Conservation (phyloP, 2,113 vertebrate genomes). For the Aphyosemion australe region DNA sequence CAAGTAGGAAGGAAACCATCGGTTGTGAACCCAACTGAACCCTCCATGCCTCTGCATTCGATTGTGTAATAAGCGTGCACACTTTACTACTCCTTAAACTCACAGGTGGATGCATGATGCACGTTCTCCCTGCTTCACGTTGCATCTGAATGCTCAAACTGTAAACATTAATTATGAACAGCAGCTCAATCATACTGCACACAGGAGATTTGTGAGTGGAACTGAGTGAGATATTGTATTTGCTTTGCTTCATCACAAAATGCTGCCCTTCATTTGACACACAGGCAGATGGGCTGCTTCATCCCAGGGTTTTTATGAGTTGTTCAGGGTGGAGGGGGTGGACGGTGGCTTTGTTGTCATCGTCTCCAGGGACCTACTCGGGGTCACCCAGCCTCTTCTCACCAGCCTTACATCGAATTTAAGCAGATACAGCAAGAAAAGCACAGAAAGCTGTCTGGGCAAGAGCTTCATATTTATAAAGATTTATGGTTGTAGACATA, state of each 20-base stretch:
- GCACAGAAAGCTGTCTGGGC: conserved; percentile 22
- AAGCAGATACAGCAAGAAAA: conserved; percentile 33
- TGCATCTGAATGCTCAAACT: conserved; percentile 18
- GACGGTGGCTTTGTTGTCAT: conserved; percentile 6
- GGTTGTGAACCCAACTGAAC: conserved; percentile 39
- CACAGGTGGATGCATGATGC: not conserved
- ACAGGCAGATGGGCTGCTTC: conserved; percentile 42
- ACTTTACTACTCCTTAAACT: not conserved
- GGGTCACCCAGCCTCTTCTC: conserved; percentile 59
- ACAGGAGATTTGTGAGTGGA: conserved; percentile 11
- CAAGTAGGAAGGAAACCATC: conserved; percentile 25
- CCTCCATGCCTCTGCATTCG: conserved; percentile 31
- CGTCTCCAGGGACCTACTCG: conserved; percentile 45
- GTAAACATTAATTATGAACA: conserved; percentile 9
- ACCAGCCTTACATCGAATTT: conserved; percentile 32
- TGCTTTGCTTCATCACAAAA: conserved; percentile 28
- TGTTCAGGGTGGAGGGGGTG: not conserved
- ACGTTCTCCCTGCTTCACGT: not conserved
- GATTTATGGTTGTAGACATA: conserved; percentile 17
- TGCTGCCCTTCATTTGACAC: conserved; percentile 34
- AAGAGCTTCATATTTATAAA: not conserved
- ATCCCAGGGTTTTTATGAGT: conserved; percentile 49
- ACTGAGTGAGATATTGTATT: not conserved
- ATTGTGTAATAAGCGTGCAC: conserved; percentile 18
- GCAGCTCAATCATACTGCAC: conserved; percentile 4